A percentile compares a stretch with the other conserved stretches of the same genome.
These are phyloP conservation scores for Scomber scombrus DNA, from an alignment of 2,113 vertebrate species.

Conservation along the genomic window DNA sequence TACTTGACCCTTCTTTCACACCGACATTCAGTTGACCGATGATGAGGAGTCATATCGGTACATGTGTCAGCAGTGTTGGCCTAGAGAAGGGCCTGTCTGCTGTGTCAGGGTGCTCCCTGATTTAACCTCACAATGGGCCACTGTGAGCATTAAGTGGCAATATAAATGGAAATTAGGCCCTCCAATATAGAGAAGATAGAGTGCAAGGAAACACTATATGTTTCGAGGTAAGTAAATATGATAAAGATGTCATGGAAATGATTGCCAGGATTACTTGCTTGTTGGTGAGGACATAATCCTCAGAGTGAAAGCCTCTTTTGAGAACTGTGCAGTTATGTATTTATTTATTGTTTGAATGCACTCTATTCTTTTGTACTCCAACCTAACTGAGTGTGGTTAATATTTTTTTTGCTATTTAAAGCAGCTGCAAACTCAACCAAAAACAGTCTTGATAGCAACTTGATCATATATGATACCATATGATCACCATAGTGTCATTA, in stretches of 20 bases:
- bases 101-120: constrained; percentile 47
- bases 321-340: background rate
- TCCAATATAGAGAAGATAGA: constrained; percentile 58
- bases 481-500: too few species aligned
- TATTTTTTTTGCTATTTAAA: background rate
- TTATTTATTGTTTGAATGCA: constrained; percentile 12
- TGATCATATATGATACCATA: background rate
- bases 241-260: constrained; percentile 46
- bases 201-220: constrained; percentile 71
- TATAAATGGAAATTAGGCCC: constrained; percentile 82
- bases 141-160: constrained; percentile 71
- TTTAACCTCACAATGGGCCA: constrained; percentile 53
- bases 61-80: constrained; percentile 37
- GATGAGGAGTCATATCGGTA: constrained; percentile 24
- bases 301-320: constrained; percentile 10
- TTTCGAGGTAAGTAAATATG: constrained; percentile 44
- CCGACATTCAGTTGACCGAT: constrained; percentile 44
- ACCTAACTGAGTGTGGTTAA: background rate
- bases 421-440: background rate
- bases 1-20: background rate
- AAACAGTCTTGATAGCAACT: background rate
- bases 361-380: background rate
- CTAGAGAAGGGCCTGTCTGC: constrained; percentile 31
- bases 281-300: constrained; percentile 27
- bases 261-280: constrained; percentile 23